Evolutionary conservation across 1,140 invertebrate genomes (phyloP), one percentile per base, ranked within the genome.

Genomic region (Olivierus martensii): DNA sequence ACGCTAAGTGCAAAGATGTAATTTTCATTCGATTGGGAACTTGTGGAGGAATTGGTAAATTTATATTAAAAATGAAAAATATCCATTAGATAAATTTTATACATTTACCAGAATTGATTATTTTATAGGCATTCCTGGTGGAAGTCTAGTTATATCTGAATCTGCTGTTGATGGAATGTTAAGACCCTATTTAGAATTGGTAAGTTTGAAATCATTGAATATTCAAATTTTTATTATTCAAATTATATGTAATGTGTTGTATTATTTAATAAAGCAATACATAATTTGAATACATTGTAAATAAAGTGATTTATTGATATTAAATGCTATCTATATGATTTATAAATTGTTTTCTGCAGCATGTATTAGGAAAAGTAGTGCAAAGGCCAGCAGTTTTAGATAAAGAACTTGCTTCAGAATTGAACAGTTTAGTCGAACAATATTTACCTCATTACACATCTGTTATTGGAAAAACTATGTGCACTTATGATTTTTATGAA

Each of bases 401-500:
- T 65, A 76, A 77, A 55, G 76, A 82, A 42, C 66, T 98, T 45
- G 77, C 77, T 14, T 73, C 81, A 28, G 87, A 94, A 61, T 67
- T 98, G 3, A 53, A 53, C 36, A 17, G 6, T 2, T 36, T 57
- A 4, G 49, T 28, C 2, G 49, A 56, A 14, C 9, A 1, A 18
- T 18, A 52, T 34, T 37, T 56, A 0, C 17, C 38, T 3, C 43
- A 47, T 18, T 59, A 63, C 15, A 53, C 60, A 14, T 88, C 84
- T 1, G 75, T 90, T 18, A 76, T 76, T 35, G 95, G 95, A 22
- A 93, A 84, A 67, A 98, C 94, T 0, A 83, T 97, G 77, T 96
- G 91, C 67, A 88, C 92, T 5, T 82, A 90, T 61, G 94, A 98
- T 68, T 98, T 98, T 69, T 98, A 98, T 69, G 94, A 99, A 72